A percentile compares a stretch with the other conserved stretches of the same genome.
Conservation (phyloP, 2,113 vertebrate genomes). For the Anser brachyrhynchus region DNA sequence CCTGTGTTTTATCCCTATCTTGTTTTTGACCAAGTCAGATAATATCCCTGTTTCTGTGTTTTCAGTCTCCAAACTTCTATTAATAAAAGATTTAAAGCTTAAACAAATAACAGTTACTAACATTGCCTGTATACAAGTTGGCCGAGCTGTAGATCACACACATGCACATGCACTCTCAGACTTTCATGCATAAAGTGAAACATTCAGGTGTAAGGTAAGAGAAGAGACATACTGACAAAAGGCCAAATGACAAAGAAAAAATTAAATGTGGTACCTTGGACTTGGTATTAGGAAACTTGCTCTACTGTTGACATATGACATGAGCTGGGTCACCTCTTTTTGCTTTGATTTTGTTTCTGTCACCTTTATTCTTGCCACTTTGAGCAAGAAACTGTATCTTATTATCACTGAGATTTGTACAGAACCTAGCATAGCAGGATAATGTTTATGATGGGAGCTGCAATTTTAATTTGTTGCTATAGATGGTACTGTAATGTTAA, state of each 20-base stretch:
- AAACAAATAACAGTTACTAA: background rate
- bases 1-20: background rate
- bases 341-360: conserved; percentile 14
- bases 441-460: background rate
- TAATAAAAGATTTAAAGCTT: background rate
- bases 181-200: background rate
- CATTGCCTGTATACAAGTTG: background rate
- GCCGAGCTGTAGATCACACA: background rate
- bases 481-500: conserved; percentile 69
- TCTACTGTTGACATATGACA: background rate
- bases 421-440: background rate
- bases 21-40: background rate
- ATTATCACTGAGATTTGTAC: background rate
- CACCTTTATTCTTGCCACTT: background rate
- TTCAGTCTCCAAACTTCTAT: background rate
- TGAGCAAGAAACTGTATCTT: background rate
- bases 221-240: background rate
- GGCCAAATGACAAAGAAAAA: background rate
- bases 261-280: background rate
- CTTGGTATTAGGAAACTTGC: background rate
- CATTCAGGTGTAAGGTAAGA: background rate
- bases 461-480: conserved; percentile 66
- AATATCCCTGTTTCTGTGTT: background rate
- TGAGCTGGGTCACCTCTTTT: background rate
- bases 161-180: too few relatives aligned